Conservation (phyloP, 2,888 invertebrate genomes). For the Orthosia gracilis region DNA sequence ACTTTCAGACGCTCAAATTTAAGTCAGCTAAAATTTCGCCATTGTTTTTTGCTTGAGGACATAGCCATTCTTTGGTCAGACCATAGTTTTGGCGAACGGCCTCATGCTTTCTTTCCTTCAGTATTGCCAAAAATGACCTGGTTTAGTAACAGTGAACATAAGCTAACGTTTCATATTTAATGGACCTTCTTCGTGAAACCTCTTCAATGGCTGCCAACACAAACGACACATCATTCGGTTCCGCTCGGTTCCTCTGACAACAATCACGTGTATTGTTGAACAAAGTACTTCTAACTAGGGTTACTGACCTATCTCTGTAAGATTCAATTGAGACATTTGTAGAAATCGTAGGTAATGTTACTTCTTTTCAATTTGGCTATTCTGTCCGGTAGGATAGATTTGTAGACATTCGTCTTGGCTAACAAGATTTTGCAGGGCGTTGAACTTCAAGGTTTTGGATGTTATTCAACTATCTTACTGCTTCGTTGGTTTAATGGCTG, state of each 20-base stretch:
- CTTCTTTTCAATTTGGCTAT: background rate
- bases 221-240: slow-evolving; percentile 48
- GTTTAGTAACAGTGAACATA: too few relatives aligned
- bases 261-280: slow-evolving; percentile 44
- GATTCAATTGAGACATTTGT: slow-evolving; percentile 42
- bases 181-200: background rate
- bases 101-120: too few relatives aligned
- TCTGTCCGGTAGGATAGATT: background rate
- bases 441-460: background rate
- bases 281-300: slow-evolving; percentile 29
- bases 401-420: background rate
- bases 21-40: too few relatives aligned
- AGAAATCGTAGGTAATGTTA: background rate
- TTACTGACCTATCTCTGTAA: slow-evolving; percentile 57
- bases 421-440: background rate
- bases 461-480: background rate
- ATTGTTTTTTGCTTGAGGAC: too few relatives aligned
- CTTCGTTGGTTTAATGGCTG: background rate
- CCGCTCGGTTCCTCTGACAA: slow-evolving; percentile 37
- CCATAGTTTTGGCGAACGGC: too few relatives aligned
- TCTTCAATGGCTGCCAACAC: slow-evolving; percentile 3
- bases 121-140: too few relatives aligned
- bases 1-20: too few relatives aligned
- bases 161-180: background rate
- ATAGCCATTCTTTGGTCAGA: too few relatives aligned